Percentiles rank a stretch among this genome's conserved stretches.
Conservation (phyloP, 1,140 invertebrate species). For the Idris sp. region DNA sequence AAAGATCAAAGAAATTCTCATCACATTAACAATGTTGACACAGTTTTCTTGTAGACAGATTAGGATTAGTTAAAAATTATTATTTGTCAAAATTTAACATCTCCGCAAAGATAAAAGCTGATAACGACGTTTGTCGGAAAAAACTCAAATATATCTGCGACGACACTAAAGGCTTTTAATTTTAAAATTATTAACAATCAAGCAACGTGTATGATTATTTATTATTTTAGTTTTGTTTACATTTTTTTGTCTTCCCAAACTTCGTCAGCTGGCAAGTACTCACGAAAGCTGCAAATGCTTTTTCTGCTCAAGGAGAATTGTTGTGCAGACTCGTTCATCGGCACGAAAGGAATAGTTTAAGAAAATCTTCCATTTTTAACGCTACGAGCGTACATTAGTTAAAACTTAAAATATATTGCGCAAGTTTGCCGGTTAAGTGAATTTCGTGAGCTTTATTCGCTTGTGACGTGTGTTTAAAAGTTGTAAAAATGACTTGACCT, state of each 20-base stretch:
- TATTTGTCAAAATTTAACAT: slow-evolving; percentile 25
- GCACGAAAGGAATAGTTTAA: slow-evolving; percentile 29
- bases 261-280: slow-evolving; percentile 21
- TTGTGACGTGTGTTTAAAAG: slow-evolving; percentile 14
- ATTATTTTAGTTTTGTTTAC: too few species aligned
- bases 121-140: slow-evolving; percentile 16
- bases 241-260: too few species aligned
- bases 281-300: slow-evolving; percentile 32
- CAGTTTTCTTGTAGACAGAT: slow-evolving; percentile 11
- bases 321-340: slow-evolving; percentile 30
- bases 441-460: slow-evolving; percentile 9
- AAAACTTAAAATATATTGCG: slow-evolving; percentile 24
- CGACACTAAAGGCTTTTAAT: neutral
- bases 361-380: slow-evolving; percentile 35
- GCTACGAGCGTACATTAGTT: slow-evolving; percentile 11
- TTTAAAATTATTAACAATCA: too few species aligned
- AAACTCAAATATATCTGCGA: slow-evolving; percentile 15
- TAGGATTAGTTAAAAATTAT: slow-evolving; percentile 30
- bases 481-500: slow-evolving; percentile 17
- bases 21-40: slow-evolving; percentile 37
- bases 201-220: too few species aligned
- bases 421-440: slow-evolving; percentile 20
- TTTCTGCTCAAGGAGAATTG: slow-evolving; percentile 39
- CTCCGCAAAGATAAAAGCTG: slow-evolving; percentile 14
- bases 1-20: slow-evolving; percentile 26